Base-by-base conservation (phyloP, 2,797 vertebrate genomes). In the Florisuga fusca region DNA sequence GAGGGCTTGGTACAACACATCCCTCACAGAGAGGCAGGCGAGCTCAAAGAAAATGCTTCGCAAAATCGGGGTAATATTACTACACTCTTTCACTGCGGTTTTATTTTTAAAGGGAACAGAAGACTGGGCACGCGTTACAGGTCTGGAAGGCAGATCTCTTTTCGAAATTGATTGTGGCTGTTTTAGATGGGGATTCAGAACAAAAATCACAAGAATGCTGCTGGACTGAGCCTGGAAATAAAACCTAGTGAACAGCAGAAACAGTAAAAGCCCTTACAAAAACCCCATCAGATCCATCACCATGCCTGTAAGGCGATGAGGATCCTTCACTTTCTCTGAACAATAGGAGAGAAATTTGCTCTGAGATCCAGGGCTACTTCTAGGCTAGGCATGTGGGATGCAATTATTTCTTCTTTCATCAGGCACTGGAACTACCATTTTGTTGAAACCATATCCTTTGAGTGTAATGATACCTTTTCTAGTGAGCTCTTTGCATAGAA, bases 381-480 rank as follows among this genome's bases (percentile, higher is more conserved):
- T 67, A 71, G 95, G 88, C 78, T 95, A 73, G 90, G 75, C 94
- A 92, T 91, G 84, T 23, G 84, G 73, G 95, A 73, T 81, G 90
- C 94, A 95, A 96, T 95, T 95, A 95, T 91, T 93, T 66, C 89
- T 82, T 96, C 93, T 96, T 94, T 96, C 95, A 96, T 89, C 96
- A 95, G 72, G 78, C 87, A 86, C 93, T 96, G 95, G 86, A 96
- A 92, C 90, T 95, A 94, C 73, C 93, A 93, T 96, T 97, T 95
- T 94, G 83, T 68, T 93, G 96, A 96, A 97, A 96, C 91, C 73
- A 33, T 93, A 96, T 84, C 90, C 91, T 91, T 51, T 69, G 71
- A 69, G 82, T 41, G 91, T 89, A 95, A 91, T 74, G 84, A 95
- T 95, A 76, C 77, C 84, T 95, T 76, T 90, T 59, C 76, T 66